phyloP scores from a whole-genome alignment of 2,888 invertebrate species.

The Leptinotarsa rubiginosa region DNA sequence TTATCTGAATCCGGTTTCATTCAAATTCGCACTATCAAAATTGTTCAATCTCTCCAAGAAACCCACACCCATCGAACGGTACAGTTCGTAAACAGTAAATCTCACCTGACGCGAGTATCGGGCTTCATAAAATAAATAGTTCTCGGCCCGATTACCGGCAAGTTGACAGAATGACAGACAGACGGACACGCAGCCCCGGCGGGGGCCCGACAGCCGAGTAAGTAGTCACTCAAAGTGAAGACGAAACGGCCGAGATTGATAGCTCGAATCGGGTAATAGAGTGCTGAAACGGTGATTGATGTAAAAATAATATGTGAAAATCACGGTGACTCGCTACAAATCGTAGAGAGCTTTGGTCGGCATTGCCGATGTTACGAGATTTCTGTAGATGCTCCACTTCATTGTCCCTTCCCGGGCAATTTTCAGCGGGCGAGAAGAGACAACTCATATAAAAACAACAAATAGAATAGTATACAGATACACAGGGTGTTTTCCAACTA shows the following conservation, averaged over 20 bases:
- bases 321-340: slow-evolving; percentile 63
- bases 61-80: neutral
- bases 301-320: slow-evolving; percentile 66
- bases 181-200: slow-evolving; percentile 34
- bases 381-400: neutral
- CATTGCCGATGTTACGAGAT: neutral
- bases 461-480: too few relatives aligned
- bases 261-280: slow-evolving; percentile 56
- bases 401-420: neutral
- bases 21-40: too few relatives aligned
- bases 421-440: too few relatives aligned
- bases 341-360: slow-evolving; percentile 44
- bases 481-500: too few relatives aligned
- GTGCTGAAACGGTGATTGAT: slow-evolving; percentile 65
- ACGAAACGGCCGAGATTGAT: slow-evolving; percentile 35
- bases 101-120: neutral
- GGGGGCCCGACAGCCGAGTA: slow-evolving; percentile 35
- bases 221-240: slow-evolving; percentile 38
- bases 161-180: slow-evolving; percentile 41
- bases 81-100: slow-evolving; percentile 6
- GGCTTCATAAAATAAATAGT: slow-evolving; percentile 28
- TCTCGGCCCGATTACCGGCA: slow-evolving; percentile 32
- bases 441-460: too few relatives aligned
- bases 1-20: too few relatives aligned
- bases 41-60: neutral